A percentile compares a stretch with the other conserved stretches of the same genome.
These are phyloP conservation scores for Cyprinella venusta DNA, from an alignment of 2,797 vertebrate genomes.

Conservation along the genomic window DNA sequence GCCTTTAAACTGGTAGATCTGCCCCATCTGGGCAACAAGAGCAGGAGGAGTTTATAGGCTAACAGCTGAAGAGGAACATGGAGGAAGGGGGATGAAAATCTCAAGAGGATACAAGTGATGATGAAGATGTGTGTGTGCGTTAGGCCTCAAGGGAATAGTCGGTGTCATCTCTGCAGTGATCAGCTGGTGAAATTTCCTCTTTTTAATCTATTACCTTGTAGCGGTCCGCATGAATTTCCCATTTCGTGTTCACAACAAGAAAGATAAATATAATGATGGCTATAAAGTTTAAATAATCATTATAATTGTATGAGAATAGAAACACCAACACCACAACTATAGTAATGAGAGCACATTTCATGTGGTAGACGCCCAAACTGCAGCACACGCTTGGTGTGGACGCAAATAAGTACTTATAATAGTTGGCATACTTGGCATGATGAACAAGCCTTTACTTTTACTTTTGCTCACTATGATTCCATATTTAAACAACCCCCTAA, in stretches of 20 bases:
- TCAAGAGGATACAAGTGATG: conserved; percentile 53
- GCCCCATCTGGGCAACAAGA: conserved; percentile 89
- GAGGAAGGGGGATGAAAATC: conserved; percentile 40
- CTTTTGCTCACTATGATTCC: not conserved
- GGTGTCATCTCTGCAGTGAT: conserved; percentile 24
- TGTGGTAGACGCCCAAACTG: not conserved
- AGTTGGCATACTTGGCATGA: not conserved
- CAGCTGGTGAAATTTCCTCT: conserved; percentile 11
- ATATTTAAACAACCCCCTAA: not conserved
- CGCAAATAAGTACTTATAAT: not conserved
- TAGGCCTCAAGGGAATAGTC: conserved; percentile 13
- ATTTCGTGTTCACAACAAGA: not conserved
- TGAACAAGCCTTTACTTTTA: not conserved
- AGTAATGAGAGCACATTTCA: not conserved
- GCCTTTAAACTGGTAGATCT: conserved; percentile 86
- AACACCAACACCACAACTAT: not conserved
- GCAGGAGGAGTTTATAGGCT: conserved; percentile 77
- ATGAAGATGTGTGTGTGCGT: conserved; percentile 8
- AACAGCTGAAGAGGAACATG: conserved; percentile 78
- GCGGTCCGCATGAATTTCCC: not conserved
- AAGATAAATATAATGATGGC: not conserved
- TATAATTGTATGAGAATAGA: not conserved
- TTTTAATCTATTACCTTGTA: conserved; percentile 14
- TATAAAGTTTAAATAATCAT: not conserved
- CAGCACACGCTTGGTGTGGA: not conserved